These are phyloP conservation scores for Drosophila cyrtoloma DNA, from an alignment of 2,888 invertebrate species.

Conservation along the genomic window DNA sequence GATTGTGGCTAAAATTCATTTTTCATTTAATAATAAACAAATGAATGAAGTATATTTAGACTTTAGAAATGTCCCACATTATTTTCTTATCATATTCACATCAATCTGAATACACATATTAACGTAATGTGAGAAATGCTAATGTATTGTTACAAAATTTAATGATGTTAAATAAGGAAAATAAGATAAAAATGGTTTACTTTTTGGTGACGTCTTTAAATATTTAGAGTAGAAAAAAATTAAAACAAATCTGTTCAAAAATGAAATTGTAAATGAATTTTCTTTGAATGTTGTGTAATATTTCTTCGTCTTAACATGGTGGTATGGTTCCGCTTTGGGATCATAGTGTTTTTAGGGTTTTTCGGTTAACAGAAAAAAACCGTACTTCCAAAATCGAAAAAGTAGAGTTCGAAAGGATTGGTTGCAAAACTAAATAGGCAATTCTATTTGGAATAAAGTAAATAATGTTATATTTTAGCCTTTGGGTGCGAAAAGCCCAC, in stretches of 20 bases:
- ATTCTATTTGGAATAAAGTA: neutral
- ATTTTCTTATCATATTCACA: neutral
- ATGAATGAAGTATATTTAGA: neutral
- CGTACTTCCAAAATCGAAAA: neutral
- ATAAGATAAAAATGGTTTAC: neutral
- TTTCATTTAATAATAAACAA: neutral
- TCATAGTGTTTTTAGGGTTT: neutral
- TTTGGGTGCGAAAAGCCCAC: neutral
- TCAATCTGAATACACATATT: neutral
- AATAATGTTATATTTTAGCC: neutral
- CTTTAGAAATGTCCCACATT: neutral
- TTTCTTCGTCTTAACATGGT: neutral
- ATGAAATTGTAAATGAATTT: neutral
- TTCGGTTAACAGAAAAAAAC: neutral
- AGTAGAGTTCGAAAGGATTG: neutral
- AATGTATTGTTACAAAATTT: neutral
- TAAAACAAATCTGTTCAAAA: neutral
- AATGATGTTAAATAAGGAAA: neutral
- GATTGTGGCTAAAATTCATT: neutral
- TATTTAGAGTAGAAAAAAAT: neutral
- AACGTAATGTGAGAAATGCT: neutral
- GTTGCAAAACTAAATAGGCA: neutral
- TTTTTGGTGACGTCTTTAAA: neutral
- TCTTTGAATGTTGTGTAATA: neutral
- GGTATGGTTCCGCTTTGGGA: rapidly evolving